phyloP scores from a whole-genome alignment of 2,113 vertebrate genomes.

The Calyptomena viridis region DNA sequence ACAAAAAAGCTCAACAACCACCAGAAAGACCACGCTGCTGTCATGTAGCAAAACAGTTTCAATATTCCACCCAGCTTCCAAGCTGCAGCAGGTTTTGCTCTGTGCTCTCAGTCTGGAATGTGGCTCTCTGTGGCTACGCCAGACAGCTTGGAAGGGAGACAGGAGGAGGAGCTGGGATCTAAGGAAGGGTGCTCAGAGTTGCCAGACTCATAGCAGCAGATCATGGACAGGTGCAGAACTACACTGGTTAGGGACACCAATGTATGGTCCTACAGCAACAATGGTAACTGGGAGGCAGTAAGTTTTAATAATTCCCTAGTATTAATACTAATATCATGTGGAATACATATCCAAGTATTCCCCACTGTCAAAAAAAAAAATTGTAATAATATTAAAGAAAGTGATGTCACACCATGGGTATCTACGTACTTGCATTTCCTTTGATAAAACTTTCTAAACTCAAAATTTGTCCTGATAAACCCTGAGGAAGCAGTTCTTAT shows the following conservation, averaged over 20 bases:
- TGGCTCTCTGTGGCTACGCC: accelerated
- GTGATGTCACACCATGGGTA: accelerated
- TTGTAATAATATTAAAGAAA: not conserved
- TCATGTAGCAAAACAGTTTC: not conserved
- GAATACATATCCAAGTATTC: not conserved
- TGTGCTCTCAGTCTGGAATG: accelerated
- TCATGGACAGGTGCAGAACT: not conserved
- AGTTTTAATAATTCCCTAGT: not conserved
- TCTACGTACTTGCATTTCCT: not conserved
- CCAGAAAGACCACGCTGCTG: not conserved
- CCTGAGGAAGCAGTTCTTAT: not conserved
- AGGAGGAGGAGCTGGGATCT: not conserved
- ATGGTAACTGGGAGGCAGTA: not conserved
- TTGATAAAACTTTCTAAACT: not conserved
- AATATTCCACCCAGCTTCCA: not conserved
- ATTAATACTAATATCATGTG: not conserved
- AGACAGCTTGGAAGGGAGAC: not conserved
- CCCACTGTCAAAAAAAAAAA: not conserved
- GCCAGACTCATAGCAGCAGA: not conserved
- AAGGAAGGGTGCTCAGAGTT: not conserved
- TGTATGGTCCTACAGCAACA: not conserved
- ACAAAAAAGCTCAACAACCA: not conserved
- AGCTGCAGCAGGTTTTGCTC: not conserved
- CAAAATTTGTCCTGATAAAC: not conserved
- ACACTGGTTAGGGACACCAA: accelerated